Conservation (phyloP, 2,113 vertebrate species). For the Neomonachus schauinslandi region DNA sequence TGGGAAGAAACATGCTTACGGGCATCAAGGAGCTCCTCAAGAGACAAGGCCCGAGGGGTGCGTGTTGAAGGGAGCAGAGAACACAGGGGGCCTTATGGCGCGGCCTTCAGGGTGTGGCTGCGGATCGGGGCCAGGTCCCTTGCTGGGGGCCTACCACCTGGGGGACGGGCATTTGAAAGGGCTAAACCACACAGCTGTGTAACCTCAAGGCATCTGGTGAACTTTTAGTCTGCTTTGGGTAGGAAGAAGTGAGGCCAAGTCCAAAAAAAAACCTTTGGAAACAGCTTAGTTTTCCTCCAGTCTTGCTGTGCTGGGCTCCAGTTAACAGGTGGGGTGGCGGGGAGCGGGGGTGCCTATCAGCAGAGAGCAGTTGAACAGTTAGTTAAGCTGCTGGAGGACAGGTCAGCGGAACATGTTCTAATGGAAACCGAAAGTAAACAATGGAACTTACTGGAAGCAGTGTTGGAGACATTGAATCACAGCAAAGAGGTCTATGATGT, state of each 20-base stretch:
- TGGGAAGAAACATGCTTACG: too few relatives aligned
- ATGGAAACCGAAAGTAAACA: background rate
- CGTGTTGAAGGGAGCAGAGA: background rate
- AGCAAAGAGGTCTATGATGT: accelerated
- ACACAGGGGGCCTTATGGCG: accelerated
- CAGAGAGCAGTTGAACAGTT: background rate
- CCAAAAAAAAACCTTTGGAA: background rate
- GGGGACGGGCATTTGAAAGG: background rate
- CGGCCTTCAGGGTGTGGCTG: accelerated
- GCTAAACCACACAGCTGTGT: too few relatives aligned
- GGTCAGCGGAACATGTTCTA: too few relatives aligned
- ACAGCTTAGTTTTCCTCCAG: background rate
- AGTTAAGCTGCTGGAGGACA: background rate
- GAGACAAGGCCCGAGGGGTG: background rate
- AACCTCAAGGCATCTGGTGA: background rate
- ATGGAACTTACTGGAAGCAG: background rate
- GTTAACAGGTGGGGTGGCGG: accelerated
- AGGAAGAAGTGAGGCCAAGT: background rate
- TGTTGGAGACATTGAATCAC: accelerated
- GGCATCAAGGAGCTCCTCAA: too few relatives aligned
- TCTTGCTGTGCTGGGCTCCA: background rate
- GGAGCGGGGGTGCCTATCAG: accelerated
- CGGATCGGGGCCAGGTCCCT: background rate
- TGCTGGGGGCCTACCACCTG: background rate
- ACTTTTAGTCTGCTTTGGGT: background rate